Conservation (phyloP, 2,797 vertebrate species). For the Falco berigora region DNA sequence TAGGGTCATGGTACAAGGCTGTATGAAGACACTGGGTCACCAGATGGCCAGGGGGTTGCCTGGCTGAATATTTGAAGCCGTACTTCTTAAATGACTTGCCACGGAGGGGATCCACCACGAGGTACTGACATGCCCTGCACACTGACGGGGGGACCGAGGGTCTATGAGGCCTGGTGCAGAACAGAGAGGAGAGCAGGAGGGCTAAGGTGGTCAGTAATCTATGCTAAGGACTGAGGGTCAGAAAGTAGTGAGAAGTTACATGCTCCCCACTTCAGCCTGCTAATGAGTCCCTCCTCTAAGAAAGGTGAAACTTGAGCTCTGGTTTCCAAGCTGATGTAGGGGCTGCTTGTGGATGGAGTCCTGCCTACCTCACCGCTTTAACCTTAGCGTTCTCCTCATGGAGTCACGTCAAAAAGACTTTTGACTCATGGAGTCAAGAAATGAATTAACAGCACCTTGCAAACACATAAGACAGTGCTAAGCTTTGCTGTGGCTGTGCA, state of each 20-base stretch:
- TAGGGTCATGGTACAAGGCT: background rate
- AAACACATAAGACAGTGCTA: background rate
- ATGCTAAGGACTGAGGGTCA: background rate
- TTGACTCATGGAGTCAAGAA: background rate
- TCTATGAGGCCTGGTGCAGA: background rate
- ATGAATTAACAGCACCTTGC: background rate
- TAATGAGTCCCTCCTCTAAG: background rate
- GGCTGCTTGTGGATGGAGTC: background rate
- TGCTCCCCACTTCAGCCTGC: background rate
- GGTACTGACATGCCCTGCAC: background rate
- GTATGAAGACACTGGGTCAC: slow-evolving; percentile 53
- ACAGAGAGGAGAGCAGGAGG: background rate
- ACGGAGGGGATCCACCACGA: background rate
- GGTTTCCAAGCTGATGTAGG: background rate
- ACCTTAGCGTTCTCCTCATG: background rate
- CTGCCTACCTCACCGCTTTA: background rate
- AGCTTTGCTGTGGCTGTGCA: background rate
- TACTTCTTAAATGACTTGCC: background rate
- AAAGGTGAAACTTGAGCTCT: background rate
- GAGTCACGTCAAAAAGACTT: background rate
- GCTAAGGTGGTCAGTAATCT: background rate
- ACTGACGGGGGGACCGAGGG: background rate
- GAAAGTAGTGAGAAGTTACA: background rate
- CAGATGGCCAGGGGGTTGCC: background rate
- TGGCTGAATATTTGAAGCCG: background rate